Percentiles rank a stretch among this genome's conserved stretches.
Evolutionary conservation across 2,888 invertebrate genomes (phyloP).

Genomic region (Papilio gigon): DNA sequence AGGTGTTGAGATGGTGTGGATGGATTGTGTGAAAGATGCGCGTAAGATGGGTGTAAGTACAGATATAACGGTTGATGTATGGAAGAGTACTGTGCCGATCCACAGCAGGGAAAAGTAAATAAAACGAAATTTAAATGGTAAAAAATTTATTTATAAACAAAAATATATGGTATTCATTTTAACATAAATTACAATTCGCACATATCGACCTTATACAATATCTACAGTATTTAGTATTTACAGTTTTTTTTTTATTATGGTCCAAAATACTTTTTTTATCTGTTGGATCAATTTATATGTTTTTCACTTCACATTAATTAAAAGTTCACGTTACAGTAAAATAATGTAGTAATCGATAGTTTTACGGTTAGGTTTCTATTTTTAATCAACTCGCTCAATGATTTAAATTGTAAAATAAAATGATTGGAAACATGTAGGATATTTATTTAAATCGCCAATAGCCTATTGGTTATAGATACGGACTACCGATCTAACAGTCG

Average conservation of each 20-base stretch:
- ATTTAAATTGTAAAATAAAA: neutral
- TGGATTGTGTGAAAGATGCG: no score
- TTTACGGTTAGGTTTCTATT: no score
- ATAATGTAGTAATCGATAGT: no score
- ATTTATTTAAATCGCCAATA: no score
- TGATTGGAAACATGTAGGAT: neutral
- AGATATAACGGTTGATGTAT: no score
- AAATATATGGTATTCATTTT: constrained; percentile 68
- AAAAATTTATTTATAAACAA: constrained; percentile 71
- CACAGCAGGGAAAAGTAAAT: constrained; percentile 4
- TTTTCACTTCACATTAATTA: constrained; percentile 12
- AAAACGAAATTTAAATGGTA: constrained; percentile 59
- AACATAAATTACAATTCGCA: constrained; percentile 69
- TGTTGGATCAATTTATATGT: constrained; percentile 18
- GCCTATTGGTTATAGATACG: no score
- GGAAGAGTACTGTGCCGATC: no score
- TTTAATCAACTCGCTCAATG: no score
- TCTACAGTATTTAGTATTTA: constrained; percentile 49
- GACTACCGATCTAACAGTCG: no score
- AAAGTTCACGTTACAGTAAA: no score
- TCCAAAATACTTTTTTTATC: constrained; percentile 26
- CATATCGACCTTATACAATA: constrained; percentile 53
- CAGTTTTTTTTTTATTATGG: constrained; percentile 44
- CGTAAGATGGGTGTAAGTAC: no score
- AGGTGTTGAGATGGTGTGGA: no score